These are phyloP conservation scores for Pterostichus madidus DNA, from an alignment of 2,888 invertebrate species.

Conservation along the genomic window DNA sequence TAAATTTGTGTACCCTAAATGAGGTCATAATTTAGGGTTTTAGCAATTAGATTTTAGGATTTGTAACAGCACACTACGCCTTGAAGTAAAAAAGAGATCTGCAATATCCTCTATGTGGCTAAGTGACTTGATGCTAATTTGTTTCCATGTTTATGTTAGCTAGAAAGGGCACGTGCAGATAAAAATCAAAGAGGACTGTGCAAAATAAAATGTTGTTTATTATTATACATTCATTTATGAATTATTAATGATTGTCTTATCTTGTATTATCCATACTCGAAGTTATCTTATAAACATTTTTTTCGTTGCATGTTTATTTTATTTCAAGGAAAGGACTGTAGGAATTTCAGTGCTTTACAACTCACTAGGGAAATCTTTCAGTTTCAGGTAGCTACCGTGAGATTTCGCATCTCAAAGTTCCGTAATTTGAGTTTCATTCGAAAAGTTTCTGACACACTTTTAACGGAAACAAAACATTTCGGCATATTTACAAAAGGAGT, in stretches of 20 bases:
- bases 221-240: background rate
- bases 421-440: constrained; percentile 43
- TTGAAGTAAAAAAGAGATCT: too few species aligned
- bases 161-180: too few species aligned
- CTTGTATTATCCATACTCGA: constrained; percentile 18
- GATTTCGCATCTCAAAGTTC: constrained; percentile 40
- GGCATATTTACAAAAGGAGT: constrained; percentile 18
- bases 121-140: too few species aligned
- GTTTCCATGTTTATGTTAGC: too few species aligned
- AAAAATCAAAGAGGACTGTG: too few species aligned
- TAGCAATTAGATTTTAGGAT: too few species aligned
- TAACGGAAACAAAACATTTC: constrained; percentile 8
- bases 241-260: background rate
- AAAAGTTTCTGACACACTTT: constrained; percentile 37
- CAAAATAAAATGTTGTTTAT: background rate
- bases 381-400: constrained; percentile 28
- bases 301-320: constrained; percentile 8
- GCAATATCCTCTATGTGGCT: too few species aligned
- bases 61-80: too few species aligned
- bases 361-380: constrained; percentile 37
- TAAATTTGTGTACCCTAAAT: too few species aligned
- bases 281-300: constrained; percentile 25
- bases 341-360: constrained; percentile 36
- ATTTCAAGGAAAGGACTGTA: constrained; percentile 7
- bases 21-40: too few species aligned